Percentiles rank a stretch among this genome's conserved stretches.
These are phyloP conservation scores for Lordiphosa fenestrarum DNA, from an alignment of 2,888 invertebrate species.

Conservation along the genomic window DNA sequence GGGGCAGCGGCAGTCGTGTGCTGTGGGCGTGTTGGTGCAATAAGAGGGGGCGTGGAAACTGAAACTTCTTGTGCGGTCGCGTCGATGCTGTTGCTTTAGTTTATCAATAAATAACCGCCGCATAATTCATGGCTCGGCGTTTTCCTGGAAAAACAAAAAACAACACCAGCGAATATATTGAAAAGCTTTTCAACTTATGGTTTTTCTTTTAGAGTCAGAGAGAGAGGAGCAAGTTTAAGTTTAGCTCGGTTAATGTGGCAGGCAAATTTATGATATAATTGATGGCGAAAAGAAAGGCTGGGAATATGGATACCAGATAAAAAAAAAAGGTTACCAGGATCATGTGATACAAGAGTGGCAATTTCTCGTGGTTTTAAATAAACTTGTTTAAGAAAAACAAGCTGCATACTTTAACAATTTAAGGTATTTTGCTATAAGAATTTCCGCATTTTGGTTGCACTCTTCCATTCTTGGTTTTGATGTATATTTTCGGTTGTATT, in stretches of 20 bases:
- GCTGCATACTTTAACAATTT: no score
- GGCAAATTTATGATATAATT: conserved; percentile 11
- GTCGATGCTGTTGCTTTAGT: conserved; percentile 30
- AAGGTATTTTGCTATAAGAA: no score
- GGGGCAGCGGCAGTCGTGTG: conserved; percentile 26
- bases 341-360: no score
- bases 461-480: no score
- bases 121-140: conserved; percentile 29
- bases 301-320: not conserved
- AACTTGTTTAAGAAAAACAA: no score
- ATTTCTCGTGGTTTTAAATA: no score
- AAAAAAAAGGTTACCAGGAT: conserved; percentile 3
- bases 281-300: conserved; percentile 10
- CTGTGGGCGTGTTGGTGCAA: conserved; percentile 46
- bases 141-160: conserved; percentile 10
- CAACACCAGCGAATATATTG: conserved; percentile 1
- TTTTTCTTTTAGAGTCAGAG: conserved; percentile 1
- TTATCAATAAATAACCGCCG: conserved; percentile 51
- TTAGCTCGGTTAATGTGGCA: conserved; percentile 6
- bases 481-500: no score
- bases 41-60: not conserved
- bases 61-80: conserved; percentile 47
- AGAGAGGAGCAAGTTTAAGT: conserved; percentile 1
- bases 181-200: not conserved
- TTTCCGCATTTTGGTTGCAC: no score